These are phyloP conservation scores for Carduelis carduelis DNA, from an alignment of 2,797 vertebrate genomes.

Conservation along the genomic window DNA sequence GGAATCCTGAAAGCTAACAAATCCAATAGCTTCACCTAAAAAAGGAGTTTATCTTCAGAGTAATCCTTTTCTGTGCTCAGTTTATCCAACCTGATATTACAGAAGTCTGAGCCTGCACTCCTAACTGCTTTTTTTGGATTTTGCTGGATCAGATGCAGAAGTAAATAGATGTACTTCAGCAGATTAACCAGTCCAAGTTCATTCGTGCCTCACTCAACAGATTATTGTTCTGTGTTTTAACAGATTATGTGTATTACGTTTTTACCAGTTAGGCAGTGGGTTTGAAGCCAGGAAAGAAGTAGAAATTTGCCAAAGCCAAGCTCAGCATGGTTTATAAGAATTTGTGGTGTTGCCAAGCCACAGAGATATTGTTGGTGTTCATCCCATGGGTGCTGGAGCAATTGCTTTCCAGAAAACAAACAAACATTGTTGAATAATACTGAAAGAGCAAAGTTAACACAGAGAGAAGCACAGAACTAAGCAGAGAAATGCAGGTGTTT, in stretches of 20 bases:
- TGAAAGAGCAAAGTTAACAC: neutral
- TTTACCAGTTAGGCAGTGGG: neutral
- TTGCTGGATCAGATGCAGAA: neutral
- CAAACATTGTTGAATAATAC: neutral
- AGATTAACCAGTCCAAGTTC: constrained; percentile 26
- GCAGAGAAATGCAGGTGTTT: neutral
- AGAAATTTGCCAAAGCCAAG: constrained; percentile 22
- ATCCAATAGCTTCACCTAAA: constrained; percentile 8
- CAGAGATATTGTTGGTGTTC: neutral
- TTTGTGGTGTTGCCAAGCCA: neutral
- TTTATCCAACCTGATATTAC: constrained; percentile 8
- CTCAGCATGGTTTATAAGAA: neutral
- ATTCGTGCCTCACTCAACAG: neutral
- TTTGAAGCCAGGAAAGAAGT: neutral
- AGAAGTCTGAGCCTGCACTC: neutral
- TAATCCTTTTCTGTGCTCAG: neutral
- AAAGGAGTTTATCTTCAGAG: neutral
- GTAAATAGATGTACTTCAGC: constrained; percentile 37
- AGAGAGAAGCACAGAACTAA: neutral
- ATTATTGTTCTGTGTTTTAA: constrained; percentile 30
- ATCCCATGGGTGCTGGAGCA: neutral
- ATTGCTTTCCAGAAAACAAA: neutral
- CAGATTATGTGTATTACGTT: constrained; percentile 25
- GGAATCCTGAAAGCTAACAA: neutral
- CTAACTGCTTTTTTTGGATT: neutral